Evolutionary conservation across 2,113 vertebrate species (phyloP), one percentile per base, ranked within the genome.

Genomic region (Porphyrio hochstetteri): DNA sequence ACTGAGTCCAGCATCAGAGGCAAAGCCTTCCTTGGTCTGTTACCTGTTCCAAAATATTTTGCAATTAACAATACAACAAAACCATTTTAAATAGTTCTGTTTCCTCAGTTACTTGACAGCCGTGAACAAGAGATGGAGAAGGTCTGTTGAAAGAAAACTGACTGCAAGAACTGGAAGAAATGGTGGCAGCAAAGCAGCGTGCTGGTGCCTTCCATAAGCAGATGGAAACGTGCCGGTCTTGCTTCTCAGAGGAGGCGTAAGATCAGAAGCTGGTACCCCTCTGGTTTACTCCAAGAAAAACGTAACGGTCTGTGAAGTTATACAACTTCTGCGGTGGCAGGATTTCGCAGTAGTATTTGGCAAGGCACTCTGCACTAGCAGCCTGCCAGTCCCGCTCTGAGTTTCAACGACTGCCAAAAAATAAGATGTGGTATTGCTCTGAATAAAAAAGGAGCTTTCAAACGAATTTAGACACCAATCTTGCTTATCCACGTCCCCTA

Each of bases 301-400:
- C 7, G 0, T 69, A 90, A 83, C 7, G 19, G 80, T 69, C 72
- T 84, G 46, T 57, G 31, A 93, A 77, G 64, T 89, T 88, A 71
- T 3, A 33, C 60, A 92, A 91, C 70, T 95, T 74, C 31, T 78
- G 70, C 75, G 86, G 57, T 50, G 70, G 88, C 60, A 88, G 40
- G n/a, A 20, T 93, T 90, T 94, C 92, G 86, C 72, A 95, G 83
- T 50, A 65, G 50, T 33, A 56, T 85, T 67, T 97, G 85, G 86
- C 88, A 77, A 93, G 61, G 61, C 67, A 78, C 25, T 82, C 17
- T 44, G 71, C 53, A 77, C 18, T n/a, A 71, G 65, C 93, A 91
- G 82, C 52, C 64, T 86, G 76, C 69, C 65, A 63, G 82, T 89
- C 42, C 1, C 57, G 69, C 89, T 88, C 67, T 25, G 35, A 82